Conservation (phyloP, 1,140 invertebrate species). For the Drosophila parabipectinata region DNA sequence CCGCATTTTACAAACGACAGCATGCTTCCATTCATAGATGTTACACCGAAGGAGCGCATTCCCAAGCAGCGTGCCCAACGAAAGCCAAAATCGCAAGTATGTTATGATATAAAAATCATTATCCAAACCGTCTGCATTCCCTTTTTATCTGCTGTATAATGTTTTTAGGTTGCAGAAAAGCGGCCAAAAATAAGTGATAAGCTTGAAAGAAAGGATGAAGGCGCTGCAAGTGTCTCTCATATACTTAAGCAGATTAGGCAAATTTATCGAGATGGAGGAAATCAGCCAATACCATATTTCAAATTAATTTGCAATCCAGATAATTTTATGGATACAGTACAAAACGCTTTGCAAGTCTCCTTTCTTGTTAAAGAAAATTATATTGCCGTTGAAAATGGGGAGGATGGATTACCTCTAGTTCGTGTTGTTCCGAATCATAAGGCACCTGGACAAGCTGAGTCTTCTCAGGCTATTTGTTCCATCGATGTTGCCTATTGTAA, state of each 20-base stretch:
- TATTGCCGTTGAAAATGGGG: constrained; percentile 40
- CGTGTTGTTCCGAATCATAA: constrained; percentile 11
- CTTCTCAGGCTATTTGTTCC: constrained; percentile 49
- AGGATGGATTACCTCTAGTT: constrained; percentile 55
- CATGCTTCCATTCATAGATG: constrained; percentile 70
- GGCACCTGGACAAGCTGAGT: background rate
- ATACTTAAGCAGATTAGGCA: constrained; percentile 50
- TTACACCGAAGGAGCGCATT: constrained; percentile 39
- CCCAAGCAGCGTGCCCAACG: constrained; percentile 54
- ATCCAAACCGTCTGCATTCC: background rate
- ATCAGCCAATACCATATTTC: constrained; percentile 65
- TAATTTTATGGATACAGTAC: constrained; percentile 68
- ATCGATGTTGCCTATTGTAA: constrained; percentile 56
- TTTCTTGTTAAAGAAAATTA: constrained; percentile 66
- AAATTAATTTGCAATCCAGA: constrained; percentile 66
- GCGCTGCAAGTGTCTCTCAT: constrained; percentile 46
- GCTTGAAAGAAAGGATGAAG: constrained; percentile 68
- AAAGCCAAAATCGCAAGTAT: constrained; percentile 32
- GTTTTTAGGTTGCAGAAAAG: constrained; percentile 53
- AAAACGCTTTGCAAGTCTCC: constrained; percentile 65
- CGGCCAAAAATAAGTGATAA: constrained; percentile 60
- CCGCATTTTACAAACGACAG: constrained; percentile 50
- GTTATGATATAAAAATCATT: background rate
- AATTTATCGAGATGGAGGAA: constrained; percentile 40
- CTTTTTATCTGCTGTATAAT: background rate